Evolutionary conservation across 2,113 vertebrate species (phyloP).

Genomic region (Cepphus grylle): DNA sequence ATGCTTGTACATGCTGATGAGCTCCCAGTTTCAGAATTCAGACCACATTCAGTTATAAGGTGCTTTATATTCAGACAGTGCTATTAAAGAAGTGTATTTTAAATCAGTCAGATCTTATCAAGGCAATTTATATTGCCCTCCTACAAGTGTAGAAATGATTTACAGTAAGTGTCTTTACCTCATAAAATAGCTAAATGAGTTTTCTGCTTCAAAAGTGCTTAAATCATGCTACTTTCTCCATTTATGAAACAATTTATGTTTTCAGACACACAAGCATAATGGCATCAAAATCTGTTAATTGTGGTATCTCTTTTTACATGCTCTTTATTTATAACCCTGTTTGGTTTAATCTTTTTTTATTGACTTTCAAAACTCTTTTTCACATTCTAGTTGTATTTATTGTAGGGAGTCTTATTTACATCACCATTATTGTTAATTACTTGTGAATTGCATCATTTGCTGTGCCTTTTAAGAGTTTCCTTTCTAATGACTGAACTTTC

Average conservation of each 20-base stretch:
- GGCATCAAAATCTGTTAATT: slow-evolving; percentile 72
- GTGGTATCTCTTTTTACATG: slow-evolving; percentile 17
- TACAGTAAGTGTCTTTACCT: slow-evolving; percentile 70
- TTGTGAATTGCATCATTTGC: slow-evolving; percentile 29
- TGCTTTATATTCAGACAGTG: slow-evolving; percentile 66
- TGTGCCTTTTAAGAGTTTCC: slow-evolving; percentile 48
- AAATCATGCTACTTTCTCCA: slow-evolving; percentile 65
- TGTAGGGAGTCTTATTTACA: slow-evolving; percentile 38
- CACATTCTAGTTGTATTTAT: slow-evolving; percentile 42
- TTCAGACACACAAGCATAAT: slow-evolving; percentile 47
- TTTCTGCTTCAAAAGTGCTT: slow-evolving; percentile 74
- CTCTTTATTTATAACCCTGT: slow-evolving; percentile 61
- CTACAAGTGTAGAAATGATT: slow-evolving; percentile 72
- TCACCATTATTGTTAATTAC: slow-evolving; percentile 62
- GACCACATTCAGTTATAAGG: slow-evolving; percentile 28
- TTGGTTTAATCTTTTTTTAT: slow-evolving; percentile 60
- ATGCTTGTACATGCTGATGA: not conserved
- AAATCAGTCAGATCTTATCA: slow-evolving; percentile 73
- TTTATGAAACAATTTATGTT: slow-evolving; percentile 67
- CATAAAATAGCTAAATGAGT: slow-evolving; percentile 77
- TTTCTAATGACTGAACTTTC: slow-evolving; percentile 35
- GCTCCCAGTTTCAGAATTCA: slow-evolving; percentile 22
- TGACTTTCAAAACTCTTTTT: slow-evolving; percentile 42
- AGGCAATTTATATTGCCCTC: slow-evolving; percentile 74
- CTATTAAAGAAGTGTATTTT: slow-evolving; percentile 67